These are phyloP conservation scores for Antitype chi DNA, from an alignment of 2,888 invertebrate species.

Conservation along the genomic window DNA sequence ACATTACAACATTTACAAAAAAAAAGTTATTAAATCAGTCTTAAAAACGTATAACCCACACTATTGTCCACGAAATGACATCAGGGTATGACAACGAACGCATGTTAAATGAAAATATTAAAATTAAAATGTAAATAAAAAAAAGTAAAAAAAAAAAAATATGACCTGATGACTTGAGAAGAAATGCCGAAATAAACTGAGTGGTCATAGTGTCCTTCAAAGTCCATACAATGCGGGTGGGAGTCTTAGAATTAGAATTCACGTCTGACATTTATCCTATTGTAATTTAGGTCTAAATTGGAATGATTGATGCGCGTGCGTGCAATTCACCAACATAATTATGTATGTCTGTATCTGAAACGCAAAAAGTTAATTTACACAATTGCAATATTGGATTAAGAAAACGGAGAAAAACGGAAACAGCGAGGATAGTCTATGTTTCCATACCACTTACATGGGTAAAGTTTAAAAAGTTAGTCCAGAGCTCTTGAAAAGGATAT, in stretches of 20 bases:
- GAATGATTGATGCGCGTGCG: not conserved
- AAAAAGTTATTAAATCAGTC: no score
- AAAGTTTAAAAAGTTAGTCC: constrained; percentile 21
- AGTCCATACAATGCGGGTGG: no score
- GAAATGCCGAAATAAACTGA: no score
- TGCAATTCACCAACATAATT: not conserved
- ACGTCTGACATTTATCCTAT: not conserved
- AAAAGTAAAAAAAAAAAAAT: no score
- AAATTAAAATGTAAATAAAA: no score
- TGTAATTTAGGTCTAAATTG: not conserved
- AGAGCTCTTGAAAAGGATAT: not conserved
- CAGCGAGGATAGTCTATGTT: not conserved
- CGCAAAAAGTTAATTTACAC: not conserved
- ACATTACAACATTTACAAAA: no score
- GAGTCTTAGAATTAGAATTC: not conserved
- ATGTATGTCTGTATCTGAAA: not conserved
- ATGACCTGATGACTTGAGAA: no score
- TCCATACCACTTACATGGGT: constrained; percentile 4
- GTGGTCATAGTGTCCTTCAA: no score
- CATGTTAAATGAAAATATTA: no score
- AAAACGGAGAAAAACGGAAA: not conserved
- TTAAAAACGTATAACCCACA: no score
- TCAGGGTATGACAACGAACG: no score
- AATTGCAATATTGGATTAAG: not conserved
- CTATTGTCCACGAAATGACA: no score